Percentiles rank a stretch among this genome's conserved stretches.
Conservation (phyloP, 2,113 vertebrate genomes). For the Eudyptes chrysolophus region DNA sequence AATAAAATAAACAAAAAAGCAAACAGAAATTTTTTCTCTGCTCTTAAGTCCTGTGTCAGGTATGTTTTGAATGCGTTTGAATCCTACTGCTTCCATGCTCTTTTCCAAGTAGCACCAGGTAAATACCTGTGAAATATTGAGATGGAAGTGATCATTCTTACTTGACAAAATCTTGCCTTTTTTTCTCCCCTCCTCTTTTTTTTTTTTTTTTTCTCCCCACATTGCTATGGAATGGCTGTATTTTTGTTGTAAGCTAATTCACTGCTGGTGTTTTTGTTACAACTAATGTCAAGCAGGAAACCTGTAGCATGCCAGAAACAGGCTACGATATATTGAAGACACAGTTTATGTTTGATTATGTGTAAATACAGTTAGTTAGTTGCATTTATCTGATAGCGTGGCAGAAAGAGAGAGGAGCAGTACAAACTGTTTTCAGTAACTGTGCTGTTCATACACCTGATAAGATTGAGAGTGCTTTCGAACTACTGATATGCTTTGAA, state of each 20-base stretch:
- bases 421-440: conserved; percentile 82
- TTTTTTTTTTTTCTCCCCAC: too few species aligned
- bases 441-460: conserved; percentile 80
- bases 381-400: conserved; percentile 80
- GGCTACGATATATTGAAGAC: conserved; percentile 47
- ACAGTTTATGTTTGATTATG: conserved; percentile 75
- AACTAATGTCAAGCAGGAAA: conserved; percentile 49
- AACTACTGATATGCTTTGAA: conserved; percentile 84
- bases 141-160: not conserved
- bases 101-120: not conserved
- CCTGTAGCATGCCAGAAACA: conserved; percentile 34
- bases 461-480: conserved; percentile 83
- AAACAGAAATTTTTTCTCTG: not conserved
- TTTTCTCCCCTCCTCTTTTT: not conserved
- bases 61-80: not conserved
- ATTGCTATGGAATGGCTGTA: not conserved
- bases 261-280: conserved; percentile 44
- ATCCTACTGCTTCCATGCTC: not conserved
- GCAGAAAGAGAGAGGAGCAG: conserved; percentile 75
- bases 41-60: not conserved
- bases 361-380: conserved; percentile 84
- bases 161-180: not conserved
- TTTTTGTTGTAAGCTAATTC: conserved; percentile 45
- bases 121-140: not conserved
- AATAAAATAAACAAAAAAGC: not conserved